Conservation (phyloP, 2,888 invertebrate species). For the Philereme transversata region DNA sequence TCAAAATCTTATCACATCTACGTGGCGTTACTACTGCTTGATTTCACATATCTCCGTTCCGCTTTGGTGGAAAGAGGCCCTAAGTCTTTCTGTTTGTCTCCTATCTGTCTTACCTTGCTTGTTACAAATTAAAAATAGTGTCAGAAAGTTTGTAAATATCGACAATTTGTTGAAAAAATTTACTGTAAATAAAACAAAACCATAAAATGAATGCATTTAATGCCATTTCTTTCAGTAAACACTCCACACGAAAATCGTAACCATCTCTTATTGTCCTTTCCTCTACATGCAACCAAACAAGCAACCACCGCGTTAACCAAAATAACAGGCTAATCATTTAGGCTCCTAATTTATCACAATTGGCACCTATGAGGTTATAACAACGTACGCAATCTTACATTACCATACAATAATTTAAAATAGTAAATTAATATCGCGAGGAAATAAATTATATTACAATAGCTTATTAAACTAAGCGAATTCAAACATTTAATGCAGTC, state of each 20-base stretch:
- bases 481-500: conserved; percentile 28
- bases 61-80: no score
- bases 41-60: no score
- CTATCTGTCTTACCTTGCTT: no score
- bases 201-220: conserved; percentile 79
- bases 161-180: no score
- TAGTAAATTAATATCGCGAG: conserved; percentile 61
- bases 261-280: conserved; percentile 54
- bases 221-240: conserved; percentile 70
- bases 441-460: conserved; percentile 69
- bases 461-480: conserved; percentile 47
- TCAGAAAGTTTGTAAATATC: conserved; percentile 10
- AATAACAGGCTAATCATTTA: conserved; percentile 63
- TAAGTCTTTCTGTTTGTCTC: no score
- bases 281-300: conserved; percentile 46
- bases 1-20: no score
- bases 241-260: conserved; percentile 48
- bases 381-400: conserved; percentile 46
- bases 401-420: conserved; percentile 60
- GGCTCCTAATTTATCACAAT: conserved; percentile 82
- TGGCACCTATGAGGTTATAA: conserved; percentile 78
- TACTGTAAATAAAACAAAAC: conserved; percentile 53
- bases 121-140: background rate
- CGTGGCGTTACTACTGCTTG: no score
- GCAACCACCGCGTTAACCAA: conserved; percentile 38